Evolutionary conservation across 2,888 invertebrate genomes (phyloP).

Genomic region (Plebejus argus): DNA sequence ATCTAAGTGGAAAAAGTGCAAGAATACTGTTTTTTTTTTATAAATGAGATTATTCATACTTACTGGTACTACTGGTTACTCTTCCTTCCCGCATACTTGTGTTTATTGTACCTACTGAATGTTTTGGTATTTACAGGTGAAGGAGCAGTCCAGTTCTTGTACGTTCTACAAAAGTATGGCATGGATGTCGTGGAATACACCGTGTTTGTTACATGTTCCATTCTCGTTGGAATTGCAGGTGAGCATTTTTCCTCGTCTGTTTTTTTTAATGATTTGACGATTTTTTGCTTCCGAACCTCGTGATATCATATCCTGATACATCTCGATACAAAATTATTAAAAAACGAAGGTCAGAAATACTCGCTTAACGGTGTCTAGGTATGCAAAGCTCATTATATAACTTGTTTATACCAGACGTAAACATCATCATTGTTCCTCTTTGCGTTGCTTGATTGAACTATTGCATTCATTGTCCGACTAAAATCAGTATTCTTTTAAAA

Average conservation of each 20-base stretch:
- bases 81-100: too few relatives aligned
- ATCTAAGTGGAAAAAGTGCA: too few relatives aligned
- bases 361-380: not conserved
- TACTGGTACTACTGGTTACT: too few relatives aligned
- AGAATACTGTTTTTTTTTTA: too few relatives aligned
- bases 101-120: not conserved
- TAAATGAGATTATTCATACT: too few relatives aligned
- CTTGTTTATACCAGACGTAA: constrained; percentile 11
- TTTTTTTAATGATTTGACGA: not conserved
- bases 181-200: constrained; percentile 78
- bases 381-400: not conserved
- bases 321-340: not conserved
- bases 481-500: too few relatives aligned
- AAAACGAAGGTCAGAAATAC: constrained; percentile 28
- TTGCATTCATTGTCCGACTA: not conserved
- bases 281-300: constrained; percentile 1
- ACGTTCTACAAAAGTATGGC: constrained; percentile 70
- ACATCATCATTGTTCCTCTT: not conserved
- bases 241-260: constrained; percentile 44
- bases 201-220: constrained; percentile 72
- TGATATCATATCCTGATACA: constrained; percentile 30
- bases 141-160: constrained; percentile 70
- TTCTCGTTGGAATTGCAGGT: constrained; percentile 77
- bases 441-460: not conserved
- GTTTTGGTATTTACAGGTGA: constrained; percentile 67